Conservation (phyloP, 2,888 invertebrate genomes). For the Metellina segmentata region DNA sequence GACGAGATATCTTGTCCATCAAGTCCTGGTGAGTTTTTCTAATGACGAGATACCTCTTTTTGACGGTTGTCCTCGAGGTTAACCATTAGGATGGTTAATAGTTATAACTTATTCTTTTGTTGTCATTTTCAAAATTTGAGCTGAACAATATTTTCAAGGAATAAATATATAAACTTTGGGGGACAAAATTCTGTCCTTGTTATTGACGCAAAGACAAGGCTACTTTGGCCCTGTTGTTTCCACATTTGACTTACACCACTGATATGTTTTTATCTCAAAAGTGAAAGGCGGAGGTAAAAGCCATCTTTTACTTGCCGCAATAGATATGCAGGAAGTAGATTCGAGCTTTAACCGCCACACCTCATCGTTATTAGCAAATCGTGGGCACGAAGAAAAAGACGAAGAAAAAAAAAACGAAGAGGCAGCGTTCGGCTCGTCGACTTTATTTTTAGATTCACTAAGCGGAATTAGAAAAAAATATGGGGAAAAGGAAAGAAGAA, state of each 20-base stretch:
- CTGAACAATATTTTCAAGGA: too few relatives aligned
- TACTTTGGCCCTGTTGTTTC: too few relatives aligned
- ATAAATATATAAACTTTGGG: too few relatives aligned
- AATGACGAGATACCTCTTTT: too few relatives aligned
- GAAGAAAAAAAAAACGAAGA: background rate
- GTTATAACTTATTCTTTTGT: too few relatives aligned
- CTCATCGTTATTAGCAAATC: slow-evolving; percentile 35
- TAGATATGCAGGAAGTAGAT: slow-evolving; percentile 25
- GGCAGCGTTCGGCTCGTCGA: slow-evolving; percentile 4
- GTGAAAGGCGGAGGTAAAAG: background rate
- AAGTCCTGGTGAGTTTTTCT: too few relatives aligned
- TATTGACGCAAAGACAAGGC: too few relatives aligned
- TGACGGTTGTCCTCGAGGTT: too few relatives aligned
- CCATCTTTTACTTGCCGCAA: slow-evolving; percentile 13
- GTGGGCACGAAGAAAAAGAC: slow-evolving; percentile 11
- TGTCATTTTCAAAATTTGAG: too few relatives aligned
- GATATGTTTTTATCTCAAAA: background rate
- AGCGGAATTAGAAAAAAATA: background rate
- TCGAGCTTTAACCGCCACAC: slow-evolving; percentile 38
- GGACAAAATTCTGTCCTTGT: too few relatives aligned
- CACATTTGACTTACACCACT: background rate
- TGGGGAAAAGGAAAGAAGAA: background rate
- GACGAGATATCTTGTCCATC: too few relatives aligned
- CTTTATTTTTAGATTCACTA: slow-evolving; percentile 36
- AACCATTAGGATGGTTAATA: too few relatives aligned